Evolutionary conservation across 2,113 vertebrate species (phyloP), one percentile per base, ranked within the genome.

Genomic region (Xenopus laevis): DNA sequence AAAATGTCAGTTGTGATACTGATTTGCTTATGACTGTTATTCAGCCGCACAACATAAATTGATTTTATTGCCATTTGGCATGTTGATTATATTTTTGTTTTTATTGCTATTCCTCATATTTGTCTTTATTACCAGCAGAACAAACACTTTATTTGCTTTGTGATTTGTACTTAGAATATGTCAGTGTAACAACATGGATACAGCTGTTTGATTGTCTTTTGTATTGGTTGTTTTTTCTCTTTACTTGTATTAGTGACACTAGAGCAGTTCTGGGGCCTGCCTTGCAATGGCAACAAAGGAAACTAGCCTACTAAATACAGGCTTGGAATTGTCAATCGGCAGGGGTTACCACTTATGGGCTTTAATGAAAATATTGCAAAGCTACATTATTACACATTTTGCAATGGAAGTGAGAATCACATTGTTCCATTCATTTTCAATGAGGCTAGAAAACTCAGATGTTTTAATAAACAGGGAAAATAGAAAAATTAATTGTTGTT

Each of bases 11-110:
- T 55, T 45, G 50, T 53, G 55, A 72, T 65, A 45, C 63, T 27
- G 45, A 64, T 72, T 72, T 65, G 61, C 62, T 72, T 30, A 23
- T 65, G 63, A 72, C 64, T 65, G 61, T 13, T 53, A 46, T 72
- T 72, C 64, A 65, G 50, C 64, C 44, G 50, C 62, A 65, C 45
- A 57, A 44, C 27, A 23, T 72, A 55, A 65, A 65, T 72, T 65
- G 27, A 65, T 15, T 62, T 72, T 64, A 55, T 60, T 72, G 71
- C 64, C 71, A 58, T 72, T 65, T 72, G 71, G 62, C 47, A 72
- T 72, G 50, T 72, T 72, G 55, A 55, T 72, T 61, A 65, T 72
- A 61, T 61, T 72, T 72, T 65, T 57, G 61, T 55, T 65, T 65
- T 65, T 72, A 65, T 72, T 57, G 40, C 30, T 7, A 64, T 65